Base-by-base conservation (phyloP, 2,797 vertebrate species). In the Tapera naevia region DNA sequence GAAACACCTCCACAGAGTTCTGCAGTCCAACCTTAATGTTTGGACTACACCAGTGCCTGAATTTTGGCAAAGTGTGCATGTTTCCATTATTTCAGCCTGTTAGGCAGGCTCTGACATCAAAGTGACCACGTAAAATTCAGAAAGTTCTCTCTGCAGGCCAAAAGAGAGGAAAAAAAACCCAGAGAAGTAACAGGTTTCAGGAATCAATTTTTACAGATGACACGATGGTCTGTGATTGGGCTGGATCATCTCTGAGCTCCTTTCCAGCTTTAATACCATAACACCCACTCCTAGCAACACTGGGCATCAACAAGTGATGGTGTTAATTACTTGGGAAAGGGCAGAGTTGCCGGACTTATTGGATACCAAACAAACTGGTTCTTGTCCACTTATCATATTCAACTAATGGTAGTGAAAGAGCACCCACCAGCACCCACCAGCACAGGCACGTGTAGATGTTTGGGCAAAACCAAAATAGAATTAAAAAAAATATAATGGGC, bases 21-120 rank as follows among this genome's bases (percentile, higher is more conserved):
- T 64, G 53, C 1, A 3, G 39, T 41, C 17, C 57, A 60, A 56
- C 23, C 58, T 73, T 51, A 41, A 35, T 0, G 18, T 12, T 16
- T 17, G 30, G 19, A 41, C 33, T 62, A 74, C 13, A 25, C 16
- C 69, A 80, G 41, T 57, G 53, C 37, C 66, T 23, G 74, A 33
- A 61, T 72, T 80, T 46, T 93, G 89, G 94, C 81, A 95, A 30
- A 53, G 37, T 0, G 0, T 10, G 17, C 24, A 13, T 0, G 3
- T 85, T 94, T 91, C 54, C 73, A 91, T 93, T 88, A 91, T 51
- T 83, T 60, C 86, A 90, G 56, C 67, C 66, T 84, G 62, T 45
- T 70, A 25, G 17, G 56, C 80, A 79, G 65, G 73, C 80, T 88
- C 58, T 71, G 57, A 83, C 81, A 88, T 61, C 65, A 74, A 87